Evolutionary conservation across 30 jellyfish, hydroid and myxozoan species (phyloP).

Genomic region (Hydractinia symbiolongicarpus): DNA sequence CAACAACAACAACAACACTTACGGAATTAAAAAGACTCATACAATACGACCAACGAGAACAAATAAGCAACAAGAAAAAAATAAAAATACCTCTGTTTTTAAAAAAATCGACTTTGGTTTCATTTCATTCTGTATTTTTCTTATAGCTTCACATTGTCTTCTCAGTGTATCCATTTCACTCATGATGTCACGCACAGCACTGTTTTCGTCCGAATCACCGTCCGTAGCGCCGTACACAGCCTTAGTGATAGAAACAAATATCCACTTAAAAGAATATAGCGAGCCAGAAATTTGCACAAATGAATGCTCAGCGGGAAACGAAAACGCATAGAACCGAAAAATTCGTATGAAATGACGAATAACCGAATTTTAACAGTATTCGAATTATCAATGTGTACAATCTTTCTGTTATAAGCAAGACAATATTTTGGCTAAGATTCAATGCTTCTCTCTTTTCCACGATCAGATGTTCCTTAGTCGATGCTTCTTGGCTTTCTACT

Average conservation of each 20-base stretch:
- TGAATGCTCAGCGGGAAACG: not conserved
- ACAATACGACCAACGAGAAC: not conserved
- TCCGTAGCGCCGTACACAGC: constrained; percentile 8
- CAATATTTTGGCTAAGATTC: no score
- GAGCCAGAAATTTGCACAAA: not conserved
- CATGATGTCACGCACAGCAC: constrained; percentile 13
- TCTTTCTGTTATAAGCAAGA: no score
- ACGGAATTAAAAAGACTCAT: no score
- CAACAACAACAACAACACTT: no score
- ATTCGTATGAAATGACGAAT: not conserved
- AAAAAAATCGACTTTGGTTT: constrained; percentile 15
- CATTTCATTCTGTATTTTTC: constrained; percentile 24
- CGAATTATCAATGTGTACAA: no score
- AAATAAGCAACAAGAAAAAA: not conserved
- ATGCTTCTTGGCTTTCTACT: no score
- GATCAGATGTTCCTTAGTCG: no score
- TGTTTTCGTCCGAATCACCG: constrained; percentile 12
- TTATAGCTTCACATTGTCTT: constrained; percentile 33
- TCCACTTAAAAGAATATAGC: not conserved
- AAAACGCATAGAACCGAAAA: not conserved
- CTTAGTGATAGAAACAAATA: not conserved
- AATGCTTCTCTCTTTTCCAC: no score
- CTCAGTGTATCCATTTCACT: constrained; percentile 29
- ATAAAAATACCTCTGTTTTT: constrained; percentile 18
- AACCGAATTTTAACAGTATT: no score